phyloP scores from a whole-genome alignment of 30 jellyfish, hydroid and myxozoan species.

The Aurelia aurita region DNA sequence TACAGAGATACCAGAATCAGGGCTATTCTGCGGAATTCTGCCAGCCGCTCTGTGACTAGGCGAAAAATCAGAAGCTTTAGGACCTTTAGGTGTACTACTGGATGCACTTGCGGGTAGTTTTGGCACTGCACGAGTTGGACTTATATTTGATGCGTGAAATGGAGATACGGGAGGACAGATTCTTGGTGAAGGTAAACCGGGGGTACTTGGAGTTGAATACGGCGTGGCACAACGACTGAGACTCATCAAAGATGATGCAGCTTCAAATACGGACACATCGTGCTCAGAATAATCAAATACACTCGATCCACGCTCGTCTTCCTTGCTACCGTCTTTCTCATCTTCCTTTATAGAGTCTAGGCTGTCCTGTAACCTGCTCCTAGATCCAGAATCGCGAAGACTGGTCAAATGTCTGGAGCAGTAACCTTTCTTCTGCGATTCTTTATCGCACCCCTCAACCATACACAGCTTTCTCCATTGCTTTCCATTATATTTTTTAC shows the following conservation, averaged over 20 bases:
- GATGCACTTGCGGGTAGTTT: slow-evolving; percentile 44
- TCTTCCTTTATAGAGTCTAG: slow-evolving; percentile 77
- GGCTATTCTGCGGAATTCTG: slow-evolving; percentile 74
- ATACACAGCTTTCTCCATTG: slow-evolving; percentile 97
- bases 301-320: slow-evolving; percentile 44
- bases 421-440: slow-evolving; percentile 94
- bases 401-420: slow-evolving; percentile 94
- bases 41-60: slow-evolving; percentile 63
- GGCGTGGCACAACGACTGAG: slow-evolving; percentile 97
- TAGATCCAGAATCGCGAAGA: slow-evolving; percentile 55
- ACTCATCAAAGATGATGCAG: slow-evolving; percentile 93
- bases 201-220: slow-evolving; percentile 91
- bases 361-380: slow-evolving; percentile 37
- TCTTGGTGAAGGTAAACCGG: slow-evolving; percentile 87
- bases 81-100: slow-evolving; percentile 88
- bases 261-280: slow-evolving; percentile 92
- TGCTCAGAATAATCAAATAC: slow-evolving; percentile 31
- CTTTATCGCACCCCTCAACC: slow-evolving; percentile 88
- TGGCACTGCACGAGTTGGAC: slow-evolving; percentile 71
- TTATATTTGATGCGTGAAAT: slow-evolving; percentile 4
- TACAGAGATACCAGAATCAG: slow-evolving; percentile 94
- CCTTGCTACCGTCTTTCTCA: slow-evolving; percentile 53
- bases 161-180: slow-evolving; percentile 75
- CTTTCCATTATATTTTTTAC: slow-evolving; percentile 95
- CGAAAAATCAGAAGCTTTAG: slow-evolving; percentile 46